Conservation (phyloP, 37 sponge, comb jelly and placozoan species). For the Bolinopsis microptera region DNA sequence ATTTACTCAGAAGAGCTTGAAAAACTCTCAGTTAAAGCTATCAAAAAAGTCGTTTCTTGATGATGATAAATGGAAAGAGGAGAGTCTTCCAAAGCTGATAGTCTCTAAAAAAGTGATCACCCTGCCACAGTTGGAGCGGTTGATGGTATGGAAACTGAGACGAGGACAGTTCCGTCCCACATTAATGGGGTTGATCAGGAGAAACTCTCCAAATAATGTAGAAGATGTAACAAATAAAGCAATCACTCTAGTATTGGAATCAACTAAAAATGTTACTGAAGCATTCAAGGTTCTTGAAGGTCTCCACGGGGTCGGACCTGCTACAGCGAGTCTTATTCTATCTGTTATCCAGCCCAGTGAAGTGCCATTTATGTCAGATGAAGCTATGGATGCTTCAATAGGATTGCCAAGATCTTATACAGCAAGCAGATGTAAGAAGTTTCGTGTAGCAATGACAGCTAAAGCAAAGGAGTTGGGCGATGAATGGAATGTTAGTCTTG, state of each 20-base stretch:
- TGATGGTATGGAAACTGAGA: slow-evolving; percentile 40
- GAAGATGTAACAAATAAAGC: neutral
- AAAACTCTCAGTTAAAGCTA: slow-evolving; percentile 51
- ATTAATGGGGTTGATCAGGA: slow-evolving; percentile 23
- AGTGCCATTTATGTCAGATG: slow-evolving; percentile 62
- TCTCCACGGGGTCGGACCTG: slow-evolving; percentile 45
- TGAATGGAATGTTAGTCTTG: slow-evolving; percentile 23
- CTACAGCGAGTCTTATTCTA: slow-evolving; percentile 41
- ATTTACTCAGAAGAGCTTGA: neutral
- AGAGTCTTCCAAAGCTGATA: neutral
- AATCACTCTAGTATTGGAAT: neutral
- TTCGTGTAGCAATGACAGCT: neutral
- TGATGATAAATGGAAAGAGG: slow-evolving; percentile 28
- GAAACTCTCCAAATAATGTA: neutral
- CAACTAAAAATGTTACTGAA: neutral
- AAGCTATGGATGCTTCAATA: slow-evolving; percentile 49
- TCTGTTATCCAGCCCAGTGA: neutral
- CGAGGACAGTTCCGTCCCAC: slow-evolving; percentile 57
- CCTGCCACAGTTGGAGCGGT: neutral
- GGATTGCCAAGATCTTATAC: slow-evolving; percentile 38
- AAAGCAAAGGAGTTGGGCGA: neutral
- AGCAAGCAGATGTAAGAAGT: neutral
- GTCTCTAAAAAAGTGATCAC: neutral
- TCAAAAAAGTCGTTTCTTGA: slow-evolving; percentile 9
- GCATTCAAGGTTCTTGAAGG: neutral